Evolutionary conservation across 2,888 invertebrate genomes (phyloP), one percentile per base, ranked within the genome.

Genomic region (Hermaeophaga mercurialis): DNA sequence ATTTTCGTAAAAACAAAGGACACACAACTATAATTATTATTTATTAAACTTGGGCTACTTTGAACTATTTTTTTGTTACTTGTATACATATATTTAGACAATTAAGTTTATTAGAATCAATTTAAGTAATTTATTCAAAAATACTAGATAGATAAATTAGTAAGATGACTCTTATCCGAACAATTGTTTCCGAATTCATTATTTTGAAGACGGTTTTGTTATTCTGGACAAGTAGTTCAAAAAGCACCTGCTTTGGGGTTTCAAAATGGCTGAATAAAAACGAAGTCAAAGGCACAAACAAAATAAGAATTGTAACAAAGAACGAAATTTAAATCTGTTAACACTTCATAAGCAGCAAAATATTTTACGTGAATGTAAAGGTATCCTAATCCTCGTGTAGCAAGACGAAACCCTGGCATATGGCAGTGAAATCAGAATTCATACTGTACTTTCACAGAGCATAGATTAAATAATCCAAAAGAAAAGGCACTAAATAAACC

Each of bases 371-470:
- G 26, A 26, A 33, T 28, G 28, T 22, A 22, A n/a, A n/a, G 3
- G 24, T 26, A 50, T 38, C 46, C 22, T 39, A 41, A 54, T 47
- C 43, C 54, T 48, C 47, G 43, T 43, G 41, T 54, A 54, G 43
- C 43, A 54, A 54, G 54, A 48, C 48, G 54, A 46, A 46, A 54
- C 48, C 19, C 56, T 52, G 54, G 54, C 58, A 58, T 58, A 58
- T 58, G 58, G 58, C 49, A 54, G 44, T 50, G 56, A 58, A 56
- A 61, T 58, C 56, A 49, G 33, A 60, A 49, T 48, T 45, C 39
- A 54, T 28, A 56, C 47, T 58, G 59, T 59, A 62, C 59, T 62
- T 62, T 62, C 59, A 59, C 57, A 50, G 1, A 36, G 39, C 49
- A 49, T 52, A 24, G 34, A 38, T 24, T 18, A 24, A 6, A 54